Conservation (phyloP, 2,797 vertebrate genomes). For the Setipinna tenuifilis region DNA sequence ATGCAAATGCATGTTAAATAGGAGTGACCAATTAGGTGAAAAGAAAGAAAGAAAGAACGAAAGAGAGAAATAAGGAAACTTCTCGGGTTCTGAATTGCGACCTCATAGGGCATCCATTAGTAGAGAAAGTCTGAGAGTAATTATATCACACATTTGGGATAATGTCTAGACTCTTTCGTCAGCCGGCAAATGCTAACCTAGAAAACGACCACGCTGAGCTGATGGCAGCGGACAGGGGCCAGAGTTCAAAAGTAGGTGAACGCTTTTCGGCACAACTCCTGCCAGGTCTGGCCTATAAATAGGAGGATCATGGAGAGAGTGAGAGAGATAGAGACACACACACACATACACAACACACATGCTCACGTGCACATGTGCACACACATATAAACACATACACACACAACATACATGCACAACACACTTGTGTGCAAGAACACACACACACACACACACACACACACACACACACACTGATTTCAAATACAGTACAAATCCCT, state of each 20-base stretch:
- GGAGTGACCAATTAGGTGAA: background rate
- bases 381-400: too few species aligned
- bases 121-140: background rate
- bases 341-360: too few species aligned
- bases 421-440: background rate
- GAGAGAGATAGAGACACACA: too few species aligned
- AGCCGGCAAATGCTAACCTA: slow-evolving; percentile 1
- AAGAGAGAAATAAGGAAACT: too few species aligned
- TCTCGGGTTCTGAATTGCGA: background rate
- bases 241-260: slow-evolving; percentile 18
- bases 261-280: slow-evolving; percentile 8
- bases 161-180: slow-evolving; percentile 3
- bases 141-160: slow-evolving; percentile 2
- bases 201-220: background rate
- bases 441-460: slow-evolving; percentile 9
- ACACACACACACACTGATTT: slow-evolving; percentile 11
- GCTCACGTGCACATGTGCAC: too few species aligned
- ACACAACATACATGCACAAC: too few species aligned
- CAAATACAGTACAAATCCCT: slow-evolving; percentile 17
- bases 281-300: slow-evolving; percentile 10
- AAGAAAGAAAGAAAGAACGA: too few species aligned
- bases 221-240: background rate
- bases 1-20: background rate
- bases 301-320: background rate
- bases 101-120: background rate